These are phyloP conservation scores for Leptopilina clavipes DNA, from an alignment of 1,140 invertebrate species.

Conservation along the genomic window DNA sequence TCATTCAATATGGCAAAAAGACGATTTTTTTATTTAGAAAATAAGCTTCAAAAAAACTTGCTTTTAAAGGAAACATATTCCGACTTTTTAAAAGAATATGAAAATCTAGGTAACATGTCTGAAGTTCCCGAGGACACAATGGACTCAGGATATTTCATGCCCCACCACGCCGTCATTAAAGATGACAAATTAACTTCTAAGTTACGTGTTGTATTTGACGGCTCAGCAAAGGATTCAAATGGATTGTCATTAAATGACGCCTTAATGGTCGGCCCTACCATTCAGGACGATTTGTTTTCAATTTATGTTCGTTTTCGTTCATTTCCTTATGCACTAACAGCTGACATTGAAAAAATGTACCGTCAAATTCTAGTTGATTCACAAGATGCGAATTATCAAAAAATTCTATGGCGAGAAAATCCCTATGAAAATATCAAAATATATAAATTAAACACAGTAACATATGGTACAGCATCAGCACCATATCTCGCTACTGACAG, in stretches of 20 bases:
- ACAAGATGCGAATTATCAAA: too few relatives aligned
- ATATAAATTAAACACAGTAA: too few relatives aligned
- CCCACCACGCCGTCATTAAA: neutral
- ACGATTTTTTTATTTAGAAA: constrained; percentile 9
- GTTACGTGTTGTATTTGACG: neutral
- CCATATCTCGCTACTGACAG: too few relatives aligned
- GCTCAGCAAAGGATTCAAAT: neutral
- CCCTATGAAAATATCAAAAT: too few relatives aligned
- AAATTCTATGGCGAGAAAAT: too few relatives aligned
- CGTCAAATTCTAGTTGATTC: too few relatives aligned
- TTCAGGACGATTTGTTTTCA: too few relatives aligned
- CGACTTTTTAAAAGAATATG: constrained; percentile 39
- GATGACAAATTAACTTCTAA: neutral
- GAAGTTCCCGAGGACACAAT: neutral
- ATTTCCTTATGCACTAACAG: too few relatives aligned
- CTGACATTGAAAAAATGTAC: too few relatives aligned
- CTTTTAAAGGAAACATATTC: constrained; percentile 14
- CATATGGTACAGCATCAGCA: too few relatives aligned
- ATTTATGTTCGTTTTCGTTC: too few relatives aligned
- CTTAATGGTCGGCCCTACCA: too few relatives aligned
- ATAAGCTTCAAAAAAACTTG: neutral
- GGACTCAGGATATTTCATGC: neutral
- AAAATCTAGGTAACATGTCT: constrained; percentile 32
- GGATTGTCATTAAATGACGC: neutral
- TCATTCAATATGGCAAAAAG: constrained; percentile 32